Evolutionary conservation across 2,113 vertebrate species (phyloP).

Genomic region (Sebastes fasciatus): DNA sequence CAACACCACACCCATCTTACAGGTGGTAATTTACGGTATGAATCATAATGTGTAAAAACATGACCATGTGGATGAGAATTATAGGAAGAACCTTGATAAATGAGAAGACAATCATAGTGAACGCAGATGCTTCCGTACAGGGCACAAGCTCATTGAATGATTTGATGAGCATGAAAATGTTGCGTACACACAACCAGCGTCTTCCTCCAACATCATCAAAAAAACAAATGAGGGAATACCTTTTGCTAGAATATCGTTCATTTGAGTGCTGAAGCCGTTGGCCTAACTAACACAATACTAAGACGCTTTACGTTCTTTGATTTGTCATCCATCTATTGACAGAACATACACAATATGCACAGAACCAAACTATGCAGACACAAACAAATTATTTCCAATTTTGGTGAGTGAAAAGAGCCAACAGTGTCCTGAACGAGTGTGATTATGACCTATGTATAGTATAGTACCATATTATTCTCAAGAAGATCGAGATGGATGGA

Average conservation of each 20-base stretch:
- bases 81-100: no score
- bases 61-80: no score
- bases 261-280: background rate
- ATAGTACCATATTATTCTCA: constrained; percentile 78
- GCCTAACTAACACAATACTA: background rate
- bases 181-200: no score
- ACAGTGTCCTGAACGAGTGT: constrained; percentile 67
- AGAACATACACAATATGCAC: background rate
- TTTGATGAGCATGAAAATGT: no score
- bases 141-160: no score
- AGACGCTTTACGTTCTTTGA: background rate
- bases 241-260: background rate
- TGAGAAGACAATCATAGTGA: no score
- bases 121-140: no score
- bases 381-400: background rate
- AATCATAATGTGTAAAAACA: background rate
- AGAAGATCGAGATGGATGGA: constrained; percentile 48
- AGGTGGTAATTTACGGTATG: no score
- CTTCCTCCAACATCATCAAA: background rate
- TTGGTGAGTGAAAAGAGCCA: background rate
- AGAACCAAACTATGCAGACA: background rate
- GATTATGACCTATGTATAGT: constrained; percentile 64
- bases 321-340: background rate
- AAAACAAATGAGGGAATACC: background rate
- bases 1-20: background rate